Base-by-base conservation (phyloP, 1,140 invertebrate genomes). In the Lordiphosa collinella region DNA sequence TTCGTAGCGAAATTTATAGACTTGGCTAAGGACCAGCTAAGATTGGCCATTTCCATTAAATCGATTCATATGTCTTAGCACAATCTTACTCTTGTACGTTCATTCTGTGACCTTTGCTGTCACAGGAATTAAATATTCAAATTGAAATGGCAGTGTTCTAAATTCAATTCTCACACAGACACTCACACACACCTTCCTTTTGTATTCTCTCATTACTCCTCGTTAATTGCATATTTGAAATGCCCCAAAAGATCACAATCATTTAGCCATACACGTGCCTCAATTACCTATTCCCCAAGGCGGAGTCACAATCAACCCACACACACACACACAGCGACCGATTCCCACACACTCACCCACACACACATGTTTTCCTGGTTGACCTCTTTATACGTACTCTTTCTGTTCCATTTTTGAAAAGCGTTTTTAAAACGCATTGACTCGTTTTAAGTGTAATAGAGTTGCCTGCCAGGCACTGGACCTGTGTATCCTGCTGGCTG, bases 391-490 rank as follows among this genome's bases (percentile, higher is more conserved):
- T 29, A 13, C 16, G 25, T n/a, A 41, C 49, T 50, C 38, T 43
- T 25, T 25, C 11, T 41, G 62, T 67, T 66, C 63, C 57, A 67
- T 66, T 67, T 63, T 46, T 66, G 22, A 6, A 6, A 25, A 25
- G 3, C 22, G 22, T 62, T 79, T 79, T 79, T 60, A 58, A 82
- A 79, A 79, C 70, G 64, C 76, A 79, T 82, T 74, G 71, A 75
- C 64, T 75, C 71, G 71, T 75, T 79, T 82, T 80, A 80, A 80
- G 75, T 66, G 75, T 75, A 82, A 82, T 82, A 75, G 75, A 80
- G 76, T 82, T 82, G 76, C 65, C 56, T 75, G 70, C 59, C 65
- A 53, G 57, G 12, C 74, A 50, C 70, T 61, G 40, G 4, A 38
- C 32, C 25, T 25, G 16, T 43, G n/a, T 50, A 52, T 51, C 43